These are phyloP conservation scores for Eupithecia subfuscata DNA, from an alignment of 2,888 invertebrate species.

Conservation along the genomic window DNA sequence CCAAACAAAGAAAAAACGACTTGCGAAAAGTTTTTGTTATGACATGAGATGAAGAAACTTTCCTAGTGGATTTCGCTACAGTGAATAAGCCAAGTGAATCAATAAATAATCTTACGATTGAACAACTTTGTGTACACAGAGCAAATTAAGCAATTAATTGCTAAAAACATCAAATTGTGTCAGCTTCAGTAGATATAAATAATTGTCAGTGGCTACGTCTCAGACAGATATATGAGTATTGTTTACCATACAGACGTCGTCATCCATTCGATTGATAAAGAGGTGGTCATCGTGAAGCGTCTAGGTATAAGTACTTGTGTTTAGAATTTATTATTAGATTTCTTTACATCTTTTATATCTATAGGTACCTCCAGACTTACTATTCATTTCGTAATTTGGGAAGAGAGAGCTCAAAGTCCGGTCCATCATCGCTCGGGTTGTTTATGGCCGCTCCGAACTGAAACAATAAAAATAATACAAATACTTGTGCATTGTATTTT, in stretches of 20 bases:
- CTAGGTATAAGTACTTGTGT: background rate
- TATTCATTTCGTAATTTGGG: constrained; percentile 61
- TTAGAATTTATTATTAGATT: background rate
- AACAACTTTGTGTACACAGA: constrained; percentile 10
- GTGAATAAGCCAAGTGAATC: background rate
- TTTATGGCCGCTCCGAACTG: constrained; percentile 67
- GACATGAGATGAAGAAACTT: constrained; percentile 6
- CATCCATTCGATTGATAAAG: background rate
- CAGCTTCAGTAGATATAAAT: background rate
- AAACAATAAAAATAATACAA: constrained; percentile 49
- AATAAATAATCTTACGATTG: constrained; percentile 1
- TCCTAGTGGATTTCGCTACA: constrained; percentile 2
- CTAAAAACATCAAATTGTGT: background rate
- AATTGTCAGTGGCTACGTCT: background rate
- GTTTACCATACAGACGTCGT: background rate
- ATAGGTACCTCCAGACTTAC: constrained; percentile 46
- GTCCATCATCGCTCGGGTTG: constrained; percentile 64
- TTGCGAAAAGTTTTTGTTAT: constrained; percentile 8
- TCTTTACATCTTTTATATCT: too few relatives aligned
- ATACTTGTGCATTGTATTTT: constrained; percentile 22
- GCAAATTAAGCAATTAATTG: constrained; percentile 18
- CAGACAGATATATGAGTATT: background rate
- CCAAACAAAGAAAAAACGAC: background rate
- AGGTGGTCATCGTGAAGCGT: background rate
- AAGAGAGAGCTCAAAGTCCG: constrained; percentile 59